These are phyloP conservation scores for Caenorhabditis doughertyi DNA, from an alignment of 2,888 invertebrate genomes.

Conservation along the genomic window DNA sequence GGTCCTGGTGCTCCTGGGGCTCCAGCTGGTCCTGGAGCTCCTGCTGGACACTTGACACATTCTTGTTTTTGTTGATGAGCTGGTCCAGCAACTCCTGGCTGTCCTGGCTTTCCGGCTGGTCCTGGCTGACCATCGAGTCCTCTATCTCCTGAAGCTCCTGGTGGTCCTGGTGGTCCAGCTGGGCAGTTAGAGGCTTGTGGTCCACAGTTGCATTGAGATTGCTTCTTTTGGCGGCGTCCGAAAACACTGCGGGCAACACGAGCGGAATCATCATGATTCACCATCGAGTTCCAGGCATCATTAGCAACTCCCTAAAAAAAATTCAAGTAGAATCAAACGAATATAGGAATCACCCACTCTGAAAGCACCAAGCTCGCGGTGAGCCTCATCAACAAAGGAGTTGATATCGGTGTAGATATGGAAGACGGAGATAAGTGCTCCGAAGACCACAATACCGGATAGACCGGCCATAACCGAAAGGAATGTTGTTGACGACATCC, in stretches of 20 bases:
- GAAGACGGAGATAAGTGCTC: slow-evolving; percentile 57
- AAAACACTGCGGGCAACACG: slow-evolving; percentile 61
- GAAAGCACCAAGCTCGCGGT: slow-evolving; percentile 67
- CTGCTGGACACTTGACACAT: slow-evolving; percentile 63
- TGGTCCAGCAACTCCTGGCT: slow-evolving; percentile 55
- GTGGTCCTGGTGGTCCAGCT: slow-evolving; percentile 73
- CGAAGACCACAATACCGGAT: slow-evolving; percentile 61
- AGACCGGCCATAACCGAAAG: slow-evolving; percentile 60
- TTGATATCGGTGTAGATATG: slow-evolving; percentile 68
- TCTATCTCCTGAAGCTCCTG: slow-evolving; percentile 67
- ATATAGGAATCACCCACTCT: slow-evolving; percentile 37
- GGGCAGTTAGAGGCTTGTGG: slow-evolving; percentile 69
- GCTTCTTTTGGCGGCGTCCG: slow-evolving; percentile 60
- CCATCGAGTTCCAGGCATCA: slow-evolving; percentile 68
- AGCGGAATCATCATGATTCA: slow-evolving; percentile 48
- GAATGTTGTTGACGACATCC: slow-evolving; percentile 62
- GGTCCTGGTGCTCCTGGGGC: slow-evolving; percentile 62
- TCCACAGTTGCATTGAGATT: slow-evolving; percentile 69
- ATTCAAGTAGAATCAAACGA: neutral
- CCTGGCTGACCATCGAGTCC: slow-evolving; percentile 67
- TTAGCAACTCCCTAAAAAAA: slow-evolving; percentile 60
- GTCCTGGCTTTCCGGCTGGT: slow-evolving; percentile 62
- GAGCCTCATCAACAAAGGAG: slow-evolving; percentile 65
- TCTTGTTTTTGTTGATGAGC: slow-evolving; percentile 39
- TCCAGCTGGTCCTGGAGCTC: slow-evolving; percentile 63